A percentile compares a stretch with the other conserved stretches of the same genome.
Conservation (phyloP, 2,888 invertebrate genomes). For the Clunio marinus region DNA sequence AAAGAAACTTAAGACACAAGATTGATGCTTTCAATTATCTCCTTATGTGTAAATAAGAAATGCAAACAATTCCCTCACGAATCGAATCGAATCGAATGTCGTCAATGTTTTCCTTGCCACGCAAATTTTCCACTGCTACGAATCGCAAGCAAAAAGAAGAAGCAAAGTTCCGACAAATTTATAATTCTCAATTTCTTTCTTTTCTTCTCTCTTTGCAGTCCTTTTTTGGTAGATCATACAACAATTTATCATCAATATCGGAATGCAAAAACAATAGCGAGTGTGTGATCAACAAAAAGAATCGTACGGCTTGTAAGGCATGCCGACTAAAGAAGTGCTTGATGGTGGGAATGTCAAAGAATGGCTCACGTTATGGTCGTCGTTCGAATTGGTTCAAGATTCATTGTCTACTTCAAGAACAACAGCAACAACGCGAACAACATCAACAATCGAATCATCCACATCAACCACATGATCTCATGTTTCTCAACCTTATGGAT, state of each 20-base stretch:
- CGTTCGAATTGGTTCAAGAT: conserved; percentile 96
- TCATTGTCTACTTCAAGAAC: conserved; percentile 85
- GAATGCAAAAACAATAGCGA: conserved; percentile 92
- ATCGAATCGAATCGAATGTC: conserved; percentile 12
- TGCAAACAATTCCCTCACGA: conserved; percentile 5
- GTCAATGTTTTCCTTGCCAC: neutral
- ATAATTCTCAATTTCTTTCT: neutral
- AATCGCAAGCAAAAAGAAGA: neutral
- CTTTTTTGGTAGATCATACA: conserved; percentile 91
- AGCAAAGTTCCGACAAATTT: conserved; percentile 1
- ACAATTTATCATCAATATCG: conserved; percentile 83
- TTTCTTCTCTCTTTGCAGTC: conserved; percentile 64
- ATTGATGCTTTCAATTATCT: conserved; percentile 12
- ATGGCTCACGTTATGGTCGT: conserved; percentile 85
- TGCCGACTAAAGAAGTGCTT: conserved; percentile 86
- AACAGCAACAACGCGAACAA: conserved; percentile 49
- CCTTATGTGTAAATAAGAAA: neutral
- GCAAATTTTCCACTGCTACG: neutral
- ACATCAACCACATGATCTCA: conserved; percentile 56
- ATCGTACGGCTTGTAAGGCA: conserved; percentile 91
- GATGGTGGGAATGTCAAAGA: conserved; percentile 90
- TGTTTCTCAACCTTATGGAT: conserved; percentile 61
- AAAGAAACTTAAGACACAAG: neutral
- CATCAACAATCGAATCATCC: conserved; percentile 46
- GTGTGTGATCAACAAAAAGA: conserved; percentile 92